phyloP scores from a whole-genome alignment of 2,113 vertebrate genomes.

The Panthera uncia region DNA sequence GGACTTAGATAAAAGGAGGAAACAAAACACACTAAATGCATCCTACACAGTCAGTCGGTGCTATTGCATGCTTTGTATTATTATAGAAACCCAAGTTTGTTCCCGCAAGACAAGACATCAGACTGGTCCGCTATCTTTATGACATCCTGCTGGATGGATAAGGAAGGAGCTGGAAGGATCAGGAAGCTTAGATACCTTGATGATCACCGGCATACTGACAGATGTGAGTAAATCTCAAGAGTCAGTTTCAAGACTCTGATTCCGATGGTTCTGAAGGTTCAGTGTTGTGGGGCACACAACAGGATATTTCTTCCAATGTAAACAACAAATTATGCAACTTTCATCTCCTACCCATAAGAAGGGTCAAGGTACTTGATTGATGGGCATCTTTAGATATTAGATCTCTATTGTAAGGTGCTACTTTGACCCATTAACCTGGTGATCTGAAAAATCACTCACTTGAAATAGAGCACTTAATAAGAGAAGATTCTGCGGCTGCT shows the following conservation, averaged over 20 bases:
- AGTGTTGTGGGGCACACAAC: neutral
- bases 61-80: neutral
- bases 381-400: neutral
- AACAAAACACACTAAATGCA: neutral
- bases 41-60: neutral
- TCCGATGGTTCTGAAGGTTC: neutral
- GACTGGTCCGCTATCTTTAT: neutral
- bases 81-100: neutral
- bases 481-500: neutral
- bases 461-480: neutral
- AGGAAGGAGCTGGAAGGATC: neutral
- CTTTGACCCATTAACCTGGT: neutral
- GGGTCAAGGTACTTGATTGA: neutral
- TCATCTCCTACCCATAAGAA: neutral
- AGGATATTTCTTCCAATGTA: neutral
- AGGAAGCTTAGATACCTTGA: neutral
- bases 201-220: neutral
- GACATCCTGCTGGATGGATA: neutral
- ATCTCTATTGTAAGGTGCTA: neutral
- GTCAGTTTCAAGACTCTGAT: neutral
- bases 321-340: neutral
- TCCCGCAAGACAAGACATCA: neutral
- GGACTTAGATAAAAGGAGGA: neutral
- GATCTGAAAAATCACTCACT: neutral
- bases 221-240: neutral